Evolutionary conservation across 2,888 invertebrate genomes (phyloP).

Genomic region (Ormyrus pomaceus): DNA sequence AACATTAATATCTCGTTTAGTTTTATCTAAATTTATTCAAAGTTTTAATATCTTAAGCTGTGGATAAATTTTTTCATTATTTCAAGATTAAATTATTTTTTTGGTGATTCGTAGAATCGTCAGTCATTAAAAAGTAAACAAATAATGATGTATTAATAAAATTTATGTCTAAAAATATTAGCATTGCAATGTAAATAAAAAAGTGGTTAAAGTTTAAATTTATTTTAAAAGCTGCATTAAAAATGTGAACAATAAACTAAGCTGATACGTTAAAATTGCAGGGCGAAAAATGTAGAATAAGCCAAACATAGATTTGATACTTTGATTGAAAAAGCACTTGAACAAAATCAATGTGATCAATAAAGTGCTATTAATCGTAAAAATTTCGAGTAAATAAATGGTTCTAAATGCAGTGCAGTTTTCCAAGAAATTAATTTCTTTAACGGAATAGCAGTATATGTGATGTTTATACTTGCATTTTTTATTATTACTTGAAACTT

Average conservation of each 20-base stretch:
- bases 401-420: neutral
- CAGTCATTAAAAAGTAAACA: neutral
- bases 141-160: slow-evolving; percentile 13
- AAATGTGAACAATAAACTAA: neutral
- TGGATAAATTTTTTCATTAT: neutral
- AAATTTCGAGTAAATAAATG: neutral
- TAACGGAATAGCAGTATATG: neutral
- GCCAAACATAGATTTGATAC: too few species aligned
- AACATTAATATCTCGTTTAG: neutral
- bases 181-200: too few species aligned
- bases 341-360: slow-evolving; percentile 1
- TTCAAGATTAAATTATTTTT: neutral
- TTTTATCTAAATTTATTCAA: neutral
- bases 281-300: neutral
- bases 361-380: neutral
- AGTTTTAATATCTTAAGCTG: neutral
- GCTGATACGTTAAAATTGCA: slow-evolving; percentile 16
- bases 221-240: slow-evolving; percentile 1
- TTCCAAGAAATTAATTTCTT: neutral
- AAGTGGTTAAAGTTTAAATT: neutral
- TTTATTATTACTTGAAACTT: slow-evolving; percentile 14
- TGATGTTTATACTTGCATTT: slow-evolving; percentile 21
- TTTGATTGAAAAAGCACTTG: neutral
- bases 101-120: neutral
- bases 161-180: neutral